These are phyloP conservation scores for Protosalanx chinensis DNA, from an alignment of 2,797 vertebrate species.

Conservation along the genomic window DNA sequence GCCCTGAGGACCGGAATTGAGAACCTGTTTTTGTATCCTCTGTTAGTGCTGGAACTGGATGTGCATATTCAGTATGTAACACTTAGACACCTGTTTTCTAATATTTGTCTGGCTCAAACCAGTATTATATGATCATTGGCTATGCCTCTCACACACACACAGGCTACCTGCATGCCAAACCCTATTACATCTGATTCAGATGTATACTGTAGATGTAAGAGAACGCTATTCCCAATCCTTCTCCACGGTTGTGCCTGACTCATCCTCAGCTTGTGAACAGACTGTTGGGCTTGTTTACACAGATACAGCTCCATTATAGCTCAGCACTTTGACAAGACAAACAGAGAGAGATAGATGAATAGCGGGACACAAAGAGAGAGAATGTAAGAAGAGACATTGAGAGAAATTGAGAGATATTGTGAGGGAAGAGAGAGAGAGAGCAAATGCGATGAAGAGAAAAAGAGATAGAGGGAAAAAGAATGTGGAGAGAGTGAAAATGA, in stretches of 20 bases:
- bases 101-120: neutral
- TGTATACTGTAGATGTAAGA: constrained; percentile 28
- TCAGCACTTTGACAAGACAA: neutral
- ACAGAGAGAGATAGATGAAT: neutral
- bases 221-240: constrained; percentile 9
- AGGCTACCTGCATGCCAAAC: constrained; percentile 2
- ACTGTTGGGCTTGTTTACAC: constrained; percentile 41
- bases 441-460: neutral
- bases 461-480: neutral
- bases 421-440: no score
- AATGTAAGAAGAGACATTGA: neutral
- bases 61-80: neutral
- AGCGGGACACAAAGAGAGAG: neutral
- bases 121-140: constrained; percentile 3
- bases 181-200: constrained; percentile 28
- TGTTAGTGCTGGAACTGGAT: neutral
- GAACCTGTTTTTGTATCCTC: neutral
- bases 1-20: no score
- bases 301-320: constrained; percentile 25
- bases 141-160: no score
- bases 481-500: neutral
- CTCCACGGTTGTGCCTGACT: constrained; percentile 24
- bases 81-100: neutral
- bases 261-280: constrained; percentile 41
- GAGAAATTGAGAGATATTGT: neutral